A percentile compares a stretch with the other conserved stretches of the same genome.
Evolutionary conservation across 2,797 vertebrate genomes (phyloP).

Genomic region (Sphaeramia orbicularis): DNA sequence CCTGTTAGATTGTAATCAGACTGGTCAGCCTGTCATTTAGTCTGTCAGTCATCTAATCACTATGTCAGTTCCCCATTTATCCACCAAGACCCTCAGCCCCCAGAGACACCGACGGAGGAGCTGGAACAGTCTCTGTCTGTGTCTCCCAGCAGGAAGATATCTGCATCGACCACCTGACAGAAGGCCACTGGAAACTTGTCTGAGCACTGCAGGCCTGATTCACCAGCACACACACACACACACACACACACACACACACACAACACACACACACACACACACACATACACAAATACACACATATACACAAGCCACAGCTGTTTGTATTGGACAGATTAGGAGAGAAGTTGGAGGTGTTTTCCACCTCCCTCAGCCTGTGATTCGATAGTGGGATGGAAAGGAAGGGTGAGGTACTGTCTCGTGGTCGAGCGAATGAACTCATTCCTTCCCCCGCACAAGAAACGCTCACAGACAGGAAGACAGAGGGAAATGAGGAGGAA

Average conservation of each 20-base stretch:
- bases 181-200: conserved; percentile 44
- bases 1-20: not conserved
- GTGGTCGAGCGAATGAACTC: conserved; percentile 76
- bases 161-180: conserved; percentile 25
- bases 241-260: no score
- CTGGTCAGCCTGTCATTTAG: not conserved
- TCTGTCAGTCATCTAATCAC: not conserved
- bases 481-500: conserved; percentile 18
- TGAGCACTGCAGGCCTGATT: conserved; percentile 17
- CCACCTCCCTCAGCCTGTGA: conserved; percentile 64
- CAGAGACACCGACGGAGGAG: conserved; percentile 6
- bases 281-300: not conserved
- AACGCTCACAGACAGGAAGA: conserved; percentile 51
- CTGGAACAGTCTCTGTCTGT: conserved; percentile 2
- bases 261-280: conserved; percentile 14
- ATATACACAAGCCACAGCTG: conserved; percentile 43
- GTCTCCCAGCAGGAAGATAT: conserved; percentile 20
- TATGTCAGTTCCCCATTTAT: conserved; percentile 4
- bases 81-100: not conserved
- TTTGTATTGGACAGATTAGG: conserved; percentile 61
- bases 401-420: conserved; percentile 80
- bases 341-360: conserved; percentile 64
- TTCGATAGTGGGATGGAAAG: conserved; percentile 54
- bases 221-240: no score
- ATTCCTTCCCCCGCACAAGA: conserved; percentile 56